Evolutionary conservation across 2,888 invertebrate genomes (phyloP).

Genomic region (Torymus tubicola): DNA sequence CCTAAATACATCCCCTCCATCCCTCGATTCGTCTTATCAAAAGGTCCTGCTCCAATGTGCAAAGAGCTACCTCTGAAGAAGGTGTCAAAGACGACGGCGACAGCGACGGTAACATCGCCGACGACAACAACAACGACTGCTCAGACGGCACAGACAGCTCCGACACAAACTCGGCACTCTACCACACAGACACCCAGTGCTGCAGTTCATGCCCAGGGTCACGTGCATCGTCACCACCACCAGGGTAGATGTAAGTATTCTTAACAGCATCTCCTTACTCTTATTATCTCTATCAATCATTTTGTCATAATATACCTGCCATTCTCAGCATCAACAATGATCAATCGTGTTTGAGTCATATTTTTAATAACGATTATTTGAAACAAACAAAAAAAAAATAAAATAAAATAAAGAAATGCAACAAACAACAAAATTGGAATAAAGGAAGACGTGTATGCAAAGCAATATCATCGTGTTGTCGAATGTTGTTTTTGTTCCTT

Average conservation of each 20-base stretch:
- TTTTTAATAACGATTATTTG: background rate
- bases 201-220: constrained; percentile 66
- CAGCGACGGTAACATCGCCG: constrained; percentile 61
- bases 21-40: constrained; percentile 23
- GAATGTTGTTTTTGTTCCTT: constrained; percentile 40
- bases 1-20: background rate
- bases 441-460: constrained; percentile 27
- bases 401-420: constrained; percentile 15
- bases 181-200: constrained; percentile 72
- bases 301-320: constrained; percentile 23
- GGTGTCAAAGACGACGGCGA: constrained; percentile 44
- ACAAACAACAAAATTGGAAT: constrained; percentile 14
- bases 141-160: constrained; percentile 65
- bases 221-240: constrained; percentile 60
- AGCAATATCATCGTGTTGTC: constrained; percentile 15
- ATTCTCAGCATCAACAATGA: constrained; percentile 18
- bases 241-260: constrained; percentile 67
- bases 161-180: constrained; percentile 72
- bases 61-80: constrained; percentile 48
- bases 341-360: background rate
- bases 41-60: constrained; percentile 18
- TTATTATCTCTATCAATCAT: background rate
- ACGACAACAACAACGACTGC: constrained; percentile 53
- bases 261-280: background rate
- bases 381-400: constrained; percentile 4